These are phyloP conservation scores for Bombylius discolor DNA, from an alignment of 2,888 invertebrate species.

Conservation along the genomic window DNA sequence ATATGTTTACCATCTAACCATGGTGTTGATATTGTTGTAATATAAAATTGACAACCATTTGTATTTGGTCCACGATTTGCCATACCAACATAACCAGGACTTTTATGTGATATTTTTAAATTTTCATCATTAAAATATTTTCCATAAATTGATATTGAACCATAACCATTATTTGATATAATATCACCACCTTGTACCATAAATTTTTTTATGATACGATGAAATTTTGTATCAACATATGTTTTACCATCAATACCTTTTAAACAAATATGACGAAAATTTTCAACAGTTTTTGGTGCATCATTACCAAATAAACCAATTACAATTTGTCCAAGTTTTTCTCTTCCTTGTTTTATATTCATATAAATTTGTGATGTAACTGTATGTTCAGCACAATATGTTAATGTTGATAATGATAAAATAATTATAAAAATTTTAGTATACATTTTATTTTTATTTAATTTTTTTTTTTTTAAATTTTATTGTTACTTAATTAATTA, in stretches of 20 bases:
- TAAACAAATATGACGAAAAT: slow-evolving; percentile 70
- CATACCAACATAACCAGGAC: slow-evolving; percentile 82
- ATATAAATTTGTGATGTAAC: slow-evolving; percentile 74
- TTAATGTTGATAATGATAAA: background rate
- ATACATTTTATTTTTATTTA: slow-evolving; percentile 1
- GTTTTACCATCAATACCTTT: slow-evolving; percentile 61
- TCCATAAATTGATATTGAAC: slow-evolving; percentile 77
- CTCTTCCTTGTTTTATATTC: slow-evolving; percentile 61
- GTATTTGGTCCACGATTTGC: slow-evolving; percentile 77
- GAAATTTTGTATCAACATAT: slow-evolving; percentile 69
- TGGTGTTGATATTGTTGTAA: slow-evolving; percentile 73
- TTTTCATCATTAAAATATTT: slow-evolving; percentile 78
- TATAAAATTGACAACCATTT: slow-evolving; percentile 93
- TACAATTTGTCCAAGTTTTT: slow-evolving; percentile 60
- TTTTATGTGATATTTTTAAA: slow-evolving; percentile 63
- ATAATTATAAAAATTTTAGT: background rate
- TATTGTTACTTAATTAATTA: too few species aligned
- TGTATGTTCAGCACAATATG: slow-evolving; percentile 40
- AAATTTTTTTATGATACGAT: slow-evolving; percentile 75
- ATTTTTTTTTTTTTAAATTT: too few species aligned
- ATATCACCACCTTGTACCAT: slow-evolving; percentile 92
- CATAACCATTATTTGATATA: slow-evolving; percentile 61
- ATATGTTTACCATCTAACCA: slow-evolving; percentile 86
- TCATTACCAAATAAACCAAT: slow-evolving; percentile 71
- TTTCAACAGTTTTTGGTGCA: slow-evolving; percentile 73